Evolutionary conservation across 2,888 invertebrate species (phyloP).

Genomic region (Phengaris alcon): DNA sequence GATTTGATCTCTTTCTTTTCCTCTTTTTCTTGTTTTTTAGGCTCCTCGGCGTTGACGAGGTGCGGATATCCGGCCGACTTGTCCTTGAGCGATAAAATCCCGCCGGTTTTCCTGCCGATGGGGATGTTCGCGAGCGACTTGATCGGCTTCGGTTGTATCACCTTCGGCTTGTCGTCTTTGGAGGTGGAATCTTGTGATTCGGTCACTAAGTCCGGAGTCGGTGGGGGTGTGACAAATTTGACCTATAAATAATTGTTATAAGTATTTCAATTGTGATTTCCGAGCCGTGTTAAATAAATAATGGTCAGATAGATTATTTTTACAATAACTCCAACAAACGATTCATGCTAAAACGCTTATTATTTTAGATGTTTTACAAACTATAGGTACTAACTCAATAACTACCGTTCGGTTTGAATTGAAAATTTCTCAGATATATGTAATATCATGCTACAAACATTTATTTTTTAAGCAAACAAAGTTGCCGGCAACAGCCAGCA

Average conservation of each 20-base stretch:
- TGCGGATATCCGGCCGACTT: conserved; percentile 76
- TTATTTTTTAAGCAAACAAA: too few relatives aligned
- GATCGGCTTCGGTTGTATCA: conserved; percentile 63
- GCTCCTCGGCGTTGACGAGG: conserved; percentile 65
- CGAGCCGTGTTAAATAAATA: too few relatives aligned
- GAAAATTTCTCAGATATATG: too few relatives aligned
- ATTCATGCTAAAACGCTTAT: too few relatives aligned
- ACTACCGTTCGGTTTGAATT: too few relatives aligned
- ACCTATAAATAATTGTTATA: conserved; percentile 56
- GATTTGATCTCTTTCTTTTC: conserved; percentile 59
- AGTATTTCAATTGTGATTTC: too few relatives aligned
- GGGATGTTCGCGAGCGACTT: conserved; percentile 69
- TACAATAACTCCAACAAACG: too few relatives aligned
- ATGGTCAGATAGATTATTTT: too few relatives aligned
- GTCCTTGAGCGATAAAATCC: conserved; percentile 75
- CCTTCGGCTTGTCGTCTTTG: conserved; percentile 63
- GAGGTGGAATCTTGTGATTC: conserved; percentile 48
- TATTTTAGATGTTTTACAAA: too few relatives aligned
- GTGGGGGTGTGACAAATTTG: conserved; percentile 78
- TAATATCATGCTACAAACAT: too few relatives aligned
- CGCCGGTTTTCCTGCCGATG: conserved; percentile 70
- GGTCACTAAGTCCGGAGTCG: conserved; percentile 58
- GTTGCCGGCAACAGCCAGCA: too few relatives aligned
- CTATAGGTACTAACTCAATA: too few relatives aligned
- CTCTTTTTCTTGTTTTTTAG: conserved; percentile 60